These are phyloP conservation scores for Hypotaenidia philippensis DNA, from an alignment of 2,797 vertebrate genomes.

Conservation along the genomic window DNA sequence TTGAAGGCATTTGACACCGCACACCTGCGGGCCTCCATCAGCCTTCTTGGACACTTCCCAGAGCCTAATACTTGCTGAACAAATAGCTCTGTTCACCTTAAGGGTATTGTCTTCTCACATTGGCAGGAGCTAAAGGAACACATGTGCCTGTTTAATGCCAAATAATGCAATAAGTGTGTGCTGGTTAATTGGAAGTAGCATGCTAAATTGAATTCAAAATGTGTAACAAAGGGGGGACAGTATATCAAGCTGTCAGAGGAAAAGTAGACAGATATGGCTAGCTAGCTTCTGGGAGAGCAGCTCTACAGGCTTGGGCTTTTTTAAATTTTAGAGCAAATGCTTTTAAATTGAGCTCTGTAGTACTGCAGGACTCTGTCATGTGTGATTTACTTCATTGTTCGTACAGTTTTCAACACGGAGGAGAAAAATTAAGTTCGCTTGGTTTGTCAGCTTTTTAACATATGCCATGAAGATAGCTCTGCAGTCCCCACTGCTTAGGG, in stretches of 20 bases:
- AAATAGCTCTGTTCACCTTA: conserved; percentile 62
- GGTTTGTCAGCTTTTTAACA: neutral
- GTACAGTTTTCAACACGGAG: conserved; percentile 37
- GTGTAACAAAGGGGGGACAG: conserved; percentile 62
- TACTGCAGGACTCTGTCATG: neutral
- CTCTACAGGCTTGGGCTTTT: conserved; percentile 32
- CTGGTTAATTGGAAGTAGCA: conserved; percentile 74
- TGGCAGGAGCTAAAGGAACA: conserved; percentile 70
- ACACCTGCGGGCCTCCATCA: conserved; percentile 56
- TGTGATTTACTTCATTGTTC: conserved; percentile 41
- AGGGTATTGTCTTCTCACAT: conserved; percentile 70
- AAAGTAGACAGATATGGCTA: conserved; percentile 59
- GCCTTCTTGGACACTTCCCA: conserved; percentile 50
- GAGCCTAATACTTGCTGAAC: conserved; percentile 36
- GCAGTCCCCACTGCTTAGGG: neutral
- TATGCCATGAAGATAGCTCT: neutral
- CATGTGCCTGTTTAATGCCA: conserved; percentile 73
- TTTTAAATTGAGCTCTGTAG: conserved; percentile 30
- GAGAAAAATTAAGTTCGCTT: conserved; percentile 1
- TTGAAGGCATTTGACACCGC: conserved; percentile 36
- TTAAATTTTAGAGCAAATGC: conserved; percentile 63
- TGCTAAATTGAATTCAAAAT: conserved; percentile 69
- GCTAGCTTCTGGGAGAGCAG: conserved; percentile 68
- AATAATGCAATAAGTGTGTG: conserved; percentile 72
- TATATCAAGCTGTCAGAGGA: conserved; percentile 73